Evolutionary conservation across 1,140 invertebrate genomes (phyloP), one percentile per base, ranked within the genome.

Genomic region (Drosophila cardini): DNA sequence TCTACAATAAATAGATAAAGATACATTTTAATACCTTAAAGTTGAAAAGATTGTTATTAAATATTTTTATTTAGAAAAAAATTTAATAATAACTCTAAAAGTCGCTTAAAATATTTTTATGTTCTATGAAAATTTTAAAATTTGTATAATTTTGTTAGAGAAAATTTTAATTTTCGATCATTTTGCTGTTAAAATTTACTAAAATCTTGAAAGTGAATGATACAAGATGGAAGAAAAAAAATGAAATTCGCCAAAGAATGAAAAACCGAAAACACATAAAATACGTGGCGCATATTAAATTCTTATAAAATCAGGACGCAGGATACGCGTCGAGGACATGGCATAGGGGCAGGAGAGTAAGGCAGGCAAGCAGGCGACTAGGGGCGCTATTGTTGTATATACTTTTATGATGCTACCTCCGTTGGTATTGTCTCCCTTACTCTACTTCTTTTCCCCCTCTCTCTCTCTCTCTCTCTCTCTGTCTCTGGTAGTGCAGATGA

Each of bases 211-310:
- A 5, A 18, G 43, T 79, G 38, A 82, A 87, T 82, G 82, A 86
- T 82, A 45, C 55, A 32, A 34, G 21, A 52, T 52, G 50, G 56
- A 55, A 53, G 72, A 60, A 64, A 48, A 65, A 75, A 57, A 60
- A 68, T 50, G 42, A 40, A 60, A 21, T 36, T 26, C 21, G 58
- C 10, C n/a, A 57, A 60, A 52, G 56, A 80, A 60, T 76, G 11
- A 50, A 55, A 80, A 73, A 63, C 75, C 63, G 76, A 87, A 84
- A 78, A 80, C 40, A 79, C 79, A 74, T 73, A 67, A 73, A 79
- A 80, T 87, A 71, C 83, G 58, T 64, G 83, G 84, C 80, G 84
- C 76, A 89, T 87, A 87, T 87, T 87, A 87, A 87, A 87, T 89
- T 89, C 84, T 84, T 89, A 83, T 78, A 72, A 89, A 89, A 83